These are phyloP conservation scores for Athalia rosae DNA, from an alignment of 2,888 invertebrate genomes.

Conservation along the genomic window DNA sequence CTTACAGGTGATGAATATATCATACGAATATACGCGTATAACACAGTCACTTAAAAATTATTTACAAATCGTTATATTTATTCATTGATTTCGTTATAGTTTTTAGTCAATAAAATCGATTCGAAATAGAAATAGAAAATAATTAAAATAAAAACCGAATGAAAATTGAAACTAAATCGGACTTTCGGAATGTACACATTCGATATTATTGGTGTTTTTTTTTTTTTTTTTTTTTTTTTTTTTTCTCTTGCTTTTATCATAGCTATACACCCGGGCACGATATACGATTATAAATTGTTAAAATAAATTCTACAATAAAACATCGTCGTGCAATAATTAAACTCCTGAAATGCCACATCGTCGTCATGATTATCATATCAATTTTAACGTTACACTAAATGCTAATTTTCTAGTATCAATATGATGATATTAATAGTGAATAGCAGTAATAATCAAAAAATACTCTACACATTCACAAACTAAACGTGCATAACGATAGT, in stretches of 20 bases:
- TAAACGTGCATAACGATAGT: too few relatives aligned
- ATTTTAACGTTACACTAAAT: too few relatives aligned
- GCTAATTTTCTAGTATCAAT: too few relatives aligned
- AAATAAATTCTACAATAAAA: constrained; percentile 1
- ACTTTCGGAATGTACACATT: constrained; percentile 10
- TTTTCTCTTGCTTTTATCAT: background rate
- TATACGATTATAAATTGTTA: background rate
- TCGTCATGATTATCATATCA: too few relatives aligned
- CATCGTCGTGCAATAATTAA: background rate
- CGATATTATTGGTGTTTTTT: background rate
- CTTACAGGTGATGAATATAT: background rate
- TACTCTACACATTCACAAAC: too few relatives aligned
- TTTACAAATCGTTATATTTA: background rate
- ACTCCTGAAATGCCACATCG: too few relatives aligned
- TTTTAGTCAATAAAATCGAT: background rate
- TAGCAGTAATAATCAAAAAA: too few relatives aligned
- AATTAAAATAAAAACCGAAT: background rate
- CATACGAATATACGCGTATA: background rate
- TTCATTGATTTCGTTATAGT: too few relatives aligned
- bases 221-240: background rate
- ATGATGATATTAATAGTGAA: too few relatives aligned
- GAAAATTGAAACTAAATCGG: too few relatives aligned
- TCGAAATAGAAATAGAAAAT: background rate
- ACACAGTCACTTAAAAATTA: background rate
- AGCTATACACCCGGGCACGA: background rate